phyloP scores from a whole-genome alignment of 2,888 invertebrate species.

The Chloromyia formosa region DNA sequence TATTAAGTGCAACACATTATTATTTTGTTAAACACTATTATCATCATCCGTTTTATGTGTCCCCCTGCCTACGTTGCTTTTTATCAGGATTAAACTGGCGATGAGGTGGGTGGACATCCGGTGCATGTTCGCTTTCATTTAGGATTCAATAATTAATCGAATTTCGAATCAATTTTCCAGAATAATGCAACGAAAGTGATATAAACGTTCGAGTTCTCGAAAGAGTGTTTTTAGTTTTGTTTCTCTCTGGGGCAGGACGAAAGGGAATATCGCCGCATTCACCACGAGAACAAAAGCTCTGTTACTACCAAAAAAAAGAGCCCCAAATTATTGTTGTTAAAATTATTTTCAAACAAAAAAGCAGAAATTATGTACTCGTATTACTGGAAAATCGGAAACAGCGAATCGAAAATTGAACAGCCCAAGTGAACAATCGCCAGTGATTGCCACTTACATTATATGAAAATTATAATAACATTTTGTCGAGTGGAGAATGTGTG shows the following conservation, averaged over 20 bases:
- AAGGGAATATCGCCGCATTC: not conserved
- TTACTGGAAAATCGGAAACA: not conserved
- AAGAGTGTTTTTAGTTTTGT: not conserved
- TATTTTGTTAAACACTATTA: not conserved
- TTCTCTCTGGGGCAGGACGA: not conserved
- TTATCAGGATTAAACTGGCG: not conserved
- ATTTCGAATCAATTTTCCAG: constrained; percentile 48
- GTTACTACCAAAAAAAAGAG: constrained; percentile 2
- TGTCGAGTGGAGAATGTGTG: not conserved
- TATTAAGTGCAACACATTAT: no score
- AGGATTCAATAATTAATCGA: constrained; percentile 49
- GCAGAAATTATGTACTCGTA: not conserved
- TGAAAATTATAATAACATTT: constrained; percentile 26
- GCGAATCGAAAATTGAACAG: not conserved
- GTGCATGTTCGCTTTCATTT: constrained; percentile 15
- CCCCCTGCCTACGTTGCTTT: not conserved
- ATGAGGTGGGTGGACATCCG: not conserved
- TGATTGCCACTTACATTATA: constrained; percentile 7
- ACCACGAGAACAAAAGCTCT: not conserved
- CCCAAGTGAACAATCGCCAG: constrained; percentile 2
- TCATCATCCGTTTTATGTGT: not conserved
- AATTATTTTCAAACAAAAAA: constrained; percentile 9
- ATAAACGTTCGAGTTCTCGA: not conserved
- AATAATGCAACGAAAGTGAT: constrained; percentile 45
- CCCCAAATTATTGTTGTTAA: constrained; percentile 22